Base-by-base conservation (phyloP, 2,113 vertebrate species). In the Carlito syrichta region DNA sequence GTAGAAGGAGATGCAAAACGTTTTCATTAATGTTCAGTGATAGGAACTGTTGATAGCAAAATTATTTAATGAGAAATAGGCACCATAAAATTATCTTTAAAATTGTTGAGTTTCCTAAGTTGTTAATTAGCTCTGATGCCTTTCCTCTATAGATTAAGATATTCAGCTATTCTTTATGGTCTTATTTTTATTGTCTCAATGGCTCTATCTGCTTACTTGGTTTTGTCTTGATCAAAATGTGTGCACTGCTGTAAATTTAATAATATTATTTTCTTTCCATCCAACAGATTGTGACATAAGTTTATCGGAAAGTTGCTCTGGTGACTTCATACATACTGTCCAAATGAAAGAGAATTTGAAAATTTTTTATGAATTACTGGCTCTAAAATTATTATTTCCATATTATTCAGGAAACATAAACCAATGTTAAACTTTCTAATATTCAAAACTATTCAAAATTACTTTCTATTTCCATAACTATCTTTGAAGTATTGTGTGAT, bases 1-100 rank as follows among this genome's bases (percentile, higher is more conserved):
- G 97, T 76, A 94, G 83, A 97, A 77, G 1, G 0, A 84, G 86
- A 96, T 96, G 32, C 88, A 38, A 35, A 96, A 95, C 95, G 84
- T 86, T 98, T 98, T 98, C 98, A 99, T 98, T 98, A 98, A 97
- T 96, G 98, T 93, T 95, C 95, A 83, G 96, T 98, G 97, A 98
- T 97, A 98, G 95, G 90, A 97, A 98, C 96, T 98, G 69, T 97
- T 97, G 98, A 98, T 97, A 97, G 96, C 97, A 98, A 97, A 71
- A 86, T 90, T 97, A 94, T 97, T 98, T 89, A 88, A 97, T 77
- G n/a, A 98, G 97, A 97, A 98, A 98, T 95, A 98, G 83, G 95
- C 98, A 96, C 98, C 97, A 89, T 74, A 98, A 98, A 98, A 97
- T 98, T 98, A 97, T 97, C 94, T 98, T 98, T 97, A 98, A 98